Base-by-base conservation (phyloP, 2,797 vertebrate species). In the Clarias laeviceps region DNA sequence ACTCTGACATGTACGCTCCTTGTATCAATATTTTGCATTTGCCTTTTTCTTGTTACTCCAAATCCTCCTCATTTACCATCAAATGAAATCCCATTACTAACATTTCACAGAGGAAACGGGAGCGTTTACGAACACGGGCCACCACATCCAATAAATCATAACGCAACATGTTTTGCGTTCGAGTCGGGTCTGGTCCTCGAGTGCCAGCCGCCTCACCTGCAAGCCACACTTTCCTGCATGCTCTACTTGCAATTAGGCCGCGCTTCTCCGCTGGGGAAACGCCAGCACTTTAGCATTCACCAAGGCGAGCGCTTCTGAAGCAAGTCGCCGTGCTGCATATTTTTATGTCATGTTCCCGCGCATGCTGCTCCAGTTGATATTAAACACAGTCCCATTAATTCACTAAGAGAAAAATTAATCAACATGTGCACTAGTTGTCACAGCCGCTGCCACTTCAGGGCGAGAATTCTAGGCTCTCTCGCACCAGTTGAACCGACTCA, bases 51-150 rank as follows among this genome's bases (percentile, higher is more conserved):
- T 86, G 84, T 88, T 87, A 81, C 54, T 88, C 8, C 72, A 86
- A 89, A 87, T 69, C 59, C 82, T 87, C 82, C 89, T 83, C 68
- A 81, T 87, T 84, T 84, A 65, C 87, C 91, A 93, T 95, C 93
- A 94, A 91, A 93, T 94, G 94, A 94, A 95, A 93, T 93, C 91
- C 92, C 91, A 91, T 93, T 93, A 91, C 87, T 91, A 91, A 91
- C 91, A 92, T 94, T 95, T 95, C 95, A 95, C 92, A 89, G 88
- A 93, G 93, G 29, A 95, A 95, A 94, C 90, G 85, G 91, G 91
- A 91, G 89, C 94, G 92, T 90, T 95, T 95, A 95, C 92, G 91
- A 94, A 95, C 91, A 92, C 89, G 90, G 93, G 92, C 91, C 91
- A 90, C 85, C 88, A 87, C 82, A 91, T 88, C 91, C 87, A 88